These are phyloP conservation scores for Rhinogobius similis DNA, from an alignment of 2,113 vertebrate genomes.

Conservation along the genomic window DNA sequence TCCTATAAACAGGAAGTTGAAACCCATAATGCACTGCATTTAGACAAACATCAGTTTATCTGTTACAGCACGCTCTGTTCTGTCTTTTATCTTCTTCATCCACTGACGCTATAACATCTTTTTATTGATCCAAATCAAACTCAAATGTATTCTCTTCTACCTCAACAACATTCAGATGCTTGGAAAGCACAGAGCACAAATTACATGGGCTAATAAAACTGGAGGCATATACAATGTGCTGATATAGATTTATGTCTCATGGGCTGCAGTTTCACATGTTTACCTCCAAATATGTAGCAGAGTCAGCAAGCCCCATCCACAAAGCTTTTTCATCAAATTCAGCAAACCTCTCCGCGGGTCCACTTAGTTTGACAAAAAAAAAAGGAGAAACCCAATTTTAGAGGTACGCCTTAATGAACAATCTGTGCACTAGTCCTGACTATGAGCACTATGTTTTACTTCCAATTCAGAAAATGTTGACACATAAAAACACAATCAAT, in stretches of 20 bases:
- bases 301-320: not conserved
- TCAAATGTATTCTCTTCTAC: not conserved
- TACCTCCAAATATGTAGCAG: not conserved
- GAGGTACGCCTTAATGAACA: not conserved
- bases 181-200: not conserved
- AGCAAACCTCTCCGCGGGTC: not conserved
- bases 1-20: too few relatives aligned
- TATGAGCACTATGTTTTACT: not conserved
- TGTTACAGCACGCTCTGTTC: not conserved
- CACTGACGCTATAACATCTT: not conserved
- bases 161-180: not conserved
- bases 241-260: not conserved
- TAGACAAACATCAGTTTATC: not conserved
- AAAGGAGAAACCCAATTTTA: not conserved
- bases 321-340: not conserved
- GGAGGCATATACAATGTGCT: not conserved
- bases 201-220: constrained; percentile 1
- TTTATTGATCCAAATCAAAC: not conserved
- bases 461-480: not conserved
- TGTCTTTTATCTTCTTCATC: not conserved
- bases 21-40: too few relatives aligned
- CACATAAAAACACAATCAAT: too few relatives aligned
- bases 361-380: not conserved
- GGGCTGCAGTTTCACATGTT: not conserved
- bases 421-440: not conserved